Base-by-base conservation (phyloP, 2,113 vertebrate genomes). In the Condylura cristata region DNA sequence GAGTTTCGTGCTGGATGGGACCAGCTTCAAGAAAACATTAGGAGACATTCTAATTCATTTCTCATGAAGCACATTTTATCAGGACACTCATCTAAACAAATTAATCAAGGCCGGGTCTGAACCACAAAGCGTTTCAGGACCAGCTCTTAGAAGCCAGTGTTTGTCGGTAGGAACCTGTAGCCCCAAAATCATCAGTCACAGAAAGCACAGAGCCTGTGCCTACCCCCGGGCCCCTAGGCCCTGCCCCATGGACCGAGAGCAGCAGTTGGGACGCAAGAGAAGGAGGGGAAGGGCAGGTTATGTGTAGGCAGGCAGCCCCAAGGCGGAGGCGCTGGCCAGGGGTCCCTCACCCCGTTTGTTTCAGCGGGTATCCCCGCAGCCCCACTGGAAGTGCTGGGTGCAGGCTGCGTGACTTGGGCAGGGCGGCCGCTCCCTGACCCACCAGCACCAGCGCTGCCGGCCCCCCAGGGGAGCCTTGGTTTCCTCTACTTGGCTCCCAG, bases 401-500 rank as follows among this genome's bases (percentile, higher is more conserved):
- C 72, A 0, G 22, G 8, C 51, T 13, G 39, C 6, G 0, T 78
- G 70, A 72, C 66, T 20, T 8, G 44, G 0, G 30, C 53, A 18
- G 51, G n/a, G 46, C 10, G 74, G 61, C 2, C 72, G 7, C n/a
- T n/a, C 24, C 0, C 5, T 12, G 68, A 93, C 89, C 95, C 4
- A 4, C 82, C 83, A 14, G 6, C 14, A 16, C 7, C 0, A 30
- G 78, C 1, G 20, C 39, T 28, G 22, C 53, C 5, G 7, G 76
- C 32, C 46, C 86, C 78, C 86, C 34, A 17, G 46, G 80, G 75
- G 48, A 86, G 37, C 9, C 39, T 16, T 17, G 13, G 48, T 46
- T 95, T 94, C 87, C 92, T 41, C 39, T 24, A 60, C 93, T 85
- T 66, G 94, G 48, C 30, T 48, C 44, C 72, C 30, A n/a, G 90